Base-by-base conservation (phyloP, 1,140 invertebrate genomes). In the Zaprionus tsacasi region DNA sequence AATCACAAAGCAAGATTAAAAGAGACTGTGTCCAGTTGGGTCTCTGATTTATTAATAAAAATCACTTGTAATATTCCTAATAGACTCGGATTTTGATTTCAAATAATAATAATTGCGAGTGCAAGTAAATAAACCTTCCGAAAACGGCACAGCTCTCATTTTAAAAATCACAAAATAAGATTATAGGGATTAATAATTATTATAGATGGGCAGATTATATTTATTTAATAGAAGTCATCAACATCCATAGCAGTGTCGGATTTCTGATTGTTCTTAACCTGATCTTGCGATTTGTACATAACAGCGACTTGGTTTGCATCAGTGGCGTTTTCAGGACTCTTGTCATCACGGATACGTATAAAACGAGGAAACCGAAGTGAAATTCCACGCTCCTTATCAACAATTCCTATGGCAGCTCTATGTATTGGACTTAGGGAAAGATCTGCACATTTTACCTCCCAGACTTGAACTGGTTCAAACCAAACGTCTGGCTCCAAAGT, bases 391-490 rank as follows among this genome's bases (percentile, higher is more conserved):
- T 97, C 96, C 25, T 95, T 94, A 94, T 99, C 98, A 54, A 98
- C 96, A 91, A 98, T 95, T 73, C 98, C 99, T 40, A 95, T 92
- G 4, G 96, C 99, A 63, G 99, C 99, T 91, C 94, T 95, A 92
- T 99, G 98, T 45, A 98, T 96, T 13, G 99, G 98, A 12, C 99
- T 99, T 27, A 99, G 94, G 7, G 98, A 99, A 25, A 99, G 94
- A 94, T 99, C 99, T 0, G 99, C 99, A 93, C 98, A 99, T 93
- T 99, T 99, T 8, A 99, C 95, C 94, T 99, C 99, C 98, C 99
- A 99, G 12, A 99, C 97, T 93, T 97, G 95, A 6, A 96, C 95
- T 4, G 98, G 94, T 78, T 98, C 97, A 93, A 99, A 98, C 99
- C 99, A 99, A 90, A 96, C 97, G 94, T 99, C 99, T 10, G 99